A percentile compares a stretch with the other conserved stretches of the same genome.
These are phyloP conservation scores for Manis pentadactyla DNA, from an alignment of 2,797 vertebrate genomes.

Conservation along the genomic window DNA sequence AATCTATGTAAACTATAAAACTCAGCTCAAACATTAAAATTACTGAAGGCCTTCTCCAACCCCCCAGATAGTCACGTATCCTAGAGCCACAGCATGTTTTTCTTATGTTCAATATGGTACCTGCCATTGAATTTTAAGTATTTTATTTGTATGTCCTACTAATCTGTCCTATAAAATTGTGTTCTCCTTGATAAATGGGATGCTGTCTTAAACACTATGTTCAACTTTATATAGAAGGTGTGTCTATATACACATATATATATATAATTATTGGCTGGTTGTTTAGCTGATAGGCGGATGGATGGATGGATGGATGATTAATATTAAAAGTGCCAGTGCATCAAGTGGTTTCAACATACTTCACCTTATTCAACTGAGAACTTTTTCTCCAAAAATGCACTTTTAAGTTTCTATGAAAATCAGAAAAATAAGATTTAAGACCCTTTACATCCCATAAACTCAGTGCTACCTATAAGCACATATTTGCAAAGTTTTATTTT, in stretches of 20 bases:
- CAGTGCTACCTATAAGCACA: neutral
- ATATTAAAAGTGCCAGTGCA: neutral
- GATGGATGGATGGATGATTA: neutral
- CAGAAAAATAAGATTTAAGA: neutral
- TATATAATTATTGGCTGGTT: neutral
- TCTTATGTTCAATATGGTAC: neutral
- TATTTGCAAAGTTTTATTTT: conserved; percentile 25
- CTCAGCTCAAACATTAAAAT: neutral
- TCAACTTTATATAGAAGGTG: neutral
- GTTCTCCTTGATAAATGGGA: neutral
- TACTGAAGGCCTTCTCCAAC: neutral
- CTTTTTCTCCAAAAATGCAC: neutral
- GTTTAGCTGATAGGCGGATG: neutral
- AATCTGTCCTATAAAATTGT: neutral
- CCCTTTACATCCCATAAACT: neutral
- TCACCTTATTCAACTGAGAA: neutral
- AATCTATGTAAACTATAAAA: neutral
- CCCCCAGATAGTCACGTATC: neutral
- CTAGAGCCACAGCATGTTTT: neutral
- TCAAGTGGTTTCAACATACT: neutral
- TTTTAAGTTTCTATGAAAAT: conserved; percentile 30
- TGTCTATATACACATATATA: neutral
- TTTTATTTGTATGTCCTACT: neutral
- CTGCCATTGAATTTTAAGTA: neutral
- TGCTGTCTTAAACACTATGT: neutral